Evolutionary conservation across 2,113 vertebrate species (phyloP).

Genomic region (Geococcyx californianus): DNA sequence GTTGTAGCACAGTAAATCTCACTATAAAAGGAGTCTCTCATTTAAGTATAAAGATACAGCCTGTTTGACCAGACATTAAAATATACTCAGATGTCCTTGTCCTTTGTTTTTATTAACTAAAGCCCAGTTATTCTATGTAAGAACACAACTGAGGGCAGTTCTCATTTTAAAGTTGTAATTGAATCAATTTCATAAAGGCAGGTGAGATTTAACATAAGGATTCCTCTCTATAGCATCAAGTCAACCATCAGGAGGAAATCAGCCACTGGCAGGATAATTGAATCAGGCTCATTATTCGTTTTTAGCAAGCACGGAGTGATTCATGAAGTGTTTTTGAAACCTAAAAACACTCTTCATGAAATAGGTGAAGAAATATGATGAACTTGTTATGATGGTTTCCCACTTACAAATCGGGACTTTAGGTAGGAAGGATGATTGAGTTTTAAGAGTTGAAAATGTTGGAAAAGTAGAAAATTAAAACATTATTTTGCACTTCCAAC

Average conservation of each 20-base stretch:
- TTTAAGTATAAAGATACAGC: background rate
- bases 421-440: background rate
- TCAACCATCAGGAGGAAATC: conserved; percentile 39
- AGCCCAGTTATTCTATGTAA: background rate
- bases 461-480: background rate
- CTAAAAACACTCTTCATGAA: background rate
- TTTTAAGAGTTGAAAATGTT: background rate
- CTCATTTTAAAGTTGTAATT: background rate
- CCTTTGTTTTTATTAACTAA: background rate
- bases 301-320: conserved; percentile 43
- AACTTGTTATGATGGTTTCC: background rate
- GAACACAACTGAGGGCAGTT: background rate
- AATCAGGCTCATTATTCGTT: conserved; percentile 18
- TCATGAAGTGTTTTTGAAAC: conserved; percentile 33
- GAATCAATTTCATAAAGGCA: conserved; percentile 17
- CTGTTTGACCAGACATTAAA: background rate
- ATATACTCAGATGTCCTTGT: background rate
- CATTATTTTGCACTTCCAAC: background rate
- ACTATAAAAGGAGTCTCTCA: background rate
- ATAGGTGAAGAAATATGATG: conserved; percentile 17
- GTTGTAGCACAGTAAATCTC: background rate
- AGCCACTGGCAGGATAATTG: conserved; percentile 44
- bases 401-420: background rate
- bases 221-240: conserved; percentile 9
- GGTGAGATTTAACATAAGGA: conserved; percentile 5